These are phyloP conservation scores for Drosophila sordidula DNA, from an alignment of 2,888 invertebrate genomes.

Conservation along the genomic window DNA sequence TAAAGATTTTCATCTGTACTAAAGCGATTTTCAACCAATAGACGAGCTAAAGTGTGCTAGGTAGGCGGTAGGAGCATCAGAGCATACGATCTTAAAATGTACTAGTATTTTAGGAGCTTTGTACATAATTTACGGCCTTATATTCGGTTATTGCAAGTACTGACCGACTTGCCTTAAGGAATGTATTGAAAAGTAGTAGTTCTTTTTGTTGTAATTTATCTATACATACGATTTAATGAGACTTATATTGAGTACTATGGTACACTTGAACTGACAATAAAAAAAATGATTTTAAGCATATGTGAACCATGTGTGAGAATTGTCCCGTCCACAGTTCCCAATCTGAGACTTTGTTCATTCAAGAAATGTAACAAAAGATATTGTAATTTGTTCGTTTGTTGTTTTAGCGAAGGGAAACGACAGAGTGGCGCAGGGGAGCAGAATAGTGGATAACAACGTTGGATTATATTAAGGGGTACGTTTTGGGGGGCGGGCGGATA, in stretches of 20 bases:
- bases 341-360: conserved; percentile 87
- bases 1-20: conserved; percentile 38
- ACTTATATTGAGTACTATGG: conserved; percentile 55
- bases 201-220: conserved; percentile 61
- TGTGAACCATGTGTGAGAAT: conserved; percentile 89
- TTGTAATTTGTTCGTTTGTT: conserved; percentile 28
- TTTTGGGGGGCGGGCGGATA: conserved; percentile 40
- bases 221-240: conserved; percentile 62
- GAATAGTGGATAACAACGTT: conserved; percentile 57
- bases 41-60: conserved; percentile 72
- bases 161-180: conserved; percentile 55
- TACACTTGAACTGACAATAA: conserved; percentile 46
- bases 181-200: conserved; percentile 77
- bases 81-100: conserved; percentile 64
- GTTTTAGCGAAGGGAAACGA: conserved; percentile 69
- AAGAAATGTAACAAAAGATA: conserved; percentile 58
- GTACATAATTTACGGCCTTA: conserved; percentile 49
- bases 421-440: conserved; percentile 59
- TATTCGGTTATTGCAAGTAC: conserved; percentile 46
- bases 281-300: conserved; percentile 76
- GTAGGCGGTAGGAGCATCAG: conserved; percentile 64
- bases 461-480: conserved; percentile 41
- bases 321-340: conserved; percentile 92
- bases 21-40: conserved; percentile 72
- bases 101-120: conserved; percentile 57